Evolutionary conservation across 1,140 invertebrate genomes (phyloP).

Genomic region (Panagrolaimus sp.): DNA sequence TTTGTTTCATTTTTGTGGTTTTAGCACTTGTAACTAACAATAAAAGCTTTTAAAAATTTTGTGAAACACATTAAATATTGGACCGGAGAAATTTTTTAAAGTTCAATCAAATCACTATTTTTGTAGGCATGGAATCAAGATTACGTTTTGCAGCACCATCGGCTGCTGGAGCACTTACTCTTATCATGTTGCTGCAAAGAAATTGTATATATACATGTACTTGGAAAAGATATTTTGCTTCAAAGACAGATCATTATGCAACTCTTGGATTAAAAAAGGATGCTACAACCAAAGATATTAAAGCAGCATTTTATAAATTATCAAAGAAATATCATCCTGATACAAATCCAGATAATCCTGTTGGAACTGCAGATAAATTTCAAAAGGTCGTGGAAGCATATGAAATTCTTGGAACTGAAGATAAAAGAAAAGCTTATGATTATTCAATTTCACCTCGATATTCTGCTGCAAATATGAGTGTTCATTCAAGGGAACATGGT

Average conservation of each 20-base stretch:
- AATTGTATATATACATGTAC: too few relatives aligned
- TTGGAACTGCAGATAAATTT: conserved; percentile 46
- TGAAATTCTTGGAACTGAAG: conserved; percentile 60
- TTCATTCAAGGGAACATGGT: too few relatives aligned
- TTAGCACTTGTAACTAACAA: too few relatives aligned
- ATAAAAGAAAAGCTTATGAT: conserved; percentile 60
- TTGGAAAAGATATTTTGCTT: too few relatives aligned
- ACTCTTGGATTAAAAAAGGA: conserved; percentile 72
- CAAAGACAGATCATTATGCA: conserved; percentile 67
- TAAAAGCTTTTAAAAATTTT: too few relatives aligned
- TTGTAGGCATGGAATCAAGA: not conserved
- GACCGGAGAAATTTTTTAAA: too few relatives aligned
- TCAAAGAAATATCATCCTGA: conserved; percentile 84
- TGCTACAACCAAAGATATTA: conserved; percentile 74
- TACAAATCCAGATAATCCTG: conserved; percentile 68
- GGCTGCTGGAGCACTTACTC: not conserved
- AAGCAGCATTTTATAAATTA: conserved; percentile 79
- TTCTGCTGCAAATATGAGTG: not conserved
- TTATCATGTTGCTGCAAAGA: too few relatives aligned
- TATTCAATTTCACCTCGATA: conserved; percentile 11
- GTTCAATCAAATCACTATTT: too few relatives aligned
- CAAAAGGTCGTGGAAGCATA: conserved; percentile 57
- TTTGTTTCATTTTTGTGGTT: too few relatives aligned
- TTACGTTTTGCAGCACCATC: not conserved
- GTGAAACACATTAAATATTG: too few relatives aligned